Evolutionary conservation across 23 tunicate species (phyloP).

Genomic region (Halocynthia roretzi): DNA sequence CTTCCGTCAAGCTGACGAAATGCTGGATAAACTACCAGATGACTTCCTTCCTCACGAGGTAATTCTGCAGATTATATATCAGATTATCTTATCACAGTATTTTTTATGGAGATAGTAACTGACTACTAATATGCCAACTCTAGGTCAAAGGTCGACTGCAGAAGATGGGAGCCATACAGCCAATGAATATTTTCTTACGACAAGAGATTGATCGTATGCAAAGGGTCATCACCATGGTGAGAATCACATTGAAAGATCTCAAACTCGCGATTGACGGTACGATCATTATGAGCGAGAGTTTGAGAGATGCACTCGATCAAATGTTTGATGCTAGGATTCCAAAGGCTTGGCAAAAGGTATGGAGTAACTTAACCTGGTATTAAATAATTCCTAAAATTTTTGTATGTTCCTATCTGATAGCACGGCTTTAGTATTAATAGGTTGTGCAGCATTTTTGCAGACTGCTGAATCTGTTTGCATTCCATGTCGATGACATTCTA

Average conservation of each 20-base stretch:
- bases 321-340: constrained; percentile 99
- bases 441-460: too few relatives aligned
- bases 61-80: background rate
- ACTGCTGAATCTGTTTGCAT: too few relatives aligned
- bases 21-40: constrained; percentile 93
- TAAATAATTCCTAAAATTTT: too few relatives aligned
- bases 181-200: constrained; percentile 99
- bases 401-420: too few relatives aligned
- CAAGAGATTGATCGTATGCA: constrained; percentile 99
- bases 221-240: constrained; percentile 76
- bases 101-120: background rate
- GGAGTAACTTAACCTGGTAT: background rate
- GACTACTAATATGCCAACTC: background rate
- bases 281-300: constrained; percentile 98
- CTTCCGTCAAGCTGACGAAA: constrained; percentile 90
- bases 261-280: constrained; percentile 97
- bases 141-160: constrained; percentile 92
- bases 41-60: constrained; percentile 94
- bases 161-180: constrained; percentile 97
- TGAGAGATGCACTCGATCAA: constrained; percentile 95
- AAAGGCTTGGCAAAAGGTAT: constrained; percentile 74
- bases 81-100: background rate
- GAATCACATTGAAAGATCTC: constrained; percentile 85
- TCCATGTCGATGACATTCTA: too few relatives aligned
- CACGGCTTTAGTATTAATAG: too few relatives aligned